Evolutionary conservation across 2,113 vertebrate genomes (phyloP).

Genomic region (Phyllopteryx taeniolatus): DNA sequence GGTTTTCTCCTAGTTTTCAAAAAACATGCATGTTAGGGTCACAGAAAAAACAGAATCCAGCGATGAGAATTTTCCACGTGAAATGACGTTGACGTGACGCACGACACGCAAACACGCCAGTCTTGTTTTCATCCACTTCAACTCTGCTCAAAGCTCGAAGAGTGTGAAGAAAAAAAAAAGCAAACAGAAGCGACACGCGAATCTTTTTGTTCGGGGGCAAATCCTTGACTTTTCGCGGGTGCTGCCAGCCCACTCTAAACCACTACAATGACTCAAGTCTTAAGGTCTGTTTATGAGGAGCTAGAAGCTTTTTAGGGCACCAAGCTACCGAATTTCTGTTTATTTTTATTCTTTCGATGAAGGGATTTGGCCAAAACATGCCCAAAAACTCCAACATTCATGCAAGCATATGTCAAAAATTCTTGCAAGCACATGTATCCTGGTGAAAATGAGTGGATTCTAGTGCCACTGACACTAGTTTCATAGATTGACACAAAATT

Average conservation of each 20-base stretch:
- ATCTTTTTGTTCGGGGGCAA: background rate
- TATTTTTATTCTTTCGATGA: too few species aligned
- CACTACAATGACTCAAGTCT: background rate
- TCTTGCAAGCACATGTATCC: too few species aligned
- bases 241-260: background rate
- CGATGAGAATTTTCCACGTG: background rate
- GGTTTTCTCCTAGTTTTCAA: too few species aligned
- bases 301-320: background rate
- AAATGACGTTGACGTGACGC: background rate
- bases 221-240: background rate
- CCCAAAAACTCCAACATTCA: too few species aligned
- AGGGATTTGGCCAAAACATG: too few species aligned
- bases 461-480: too few species aligned
- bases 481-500: too few species aligned
- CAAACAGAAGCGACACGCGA: background rate
- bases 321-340: too few species aligned
- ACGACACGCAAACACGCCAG: background rate
- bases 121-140: background rate
- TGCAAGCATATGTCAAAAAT: too few species aligned
- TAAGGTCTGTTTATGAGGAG: background rate
- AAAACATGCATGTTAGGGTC: background rate
- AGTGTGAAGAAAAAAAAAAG: background rate
- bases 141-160: background rate
- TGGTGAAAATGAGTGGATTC: too few species aligned
- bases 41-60: background rate